phyloP scores from a whole-genome alignment of 2,113 vertebrate species.

The Myocastor coypus region DNA sequence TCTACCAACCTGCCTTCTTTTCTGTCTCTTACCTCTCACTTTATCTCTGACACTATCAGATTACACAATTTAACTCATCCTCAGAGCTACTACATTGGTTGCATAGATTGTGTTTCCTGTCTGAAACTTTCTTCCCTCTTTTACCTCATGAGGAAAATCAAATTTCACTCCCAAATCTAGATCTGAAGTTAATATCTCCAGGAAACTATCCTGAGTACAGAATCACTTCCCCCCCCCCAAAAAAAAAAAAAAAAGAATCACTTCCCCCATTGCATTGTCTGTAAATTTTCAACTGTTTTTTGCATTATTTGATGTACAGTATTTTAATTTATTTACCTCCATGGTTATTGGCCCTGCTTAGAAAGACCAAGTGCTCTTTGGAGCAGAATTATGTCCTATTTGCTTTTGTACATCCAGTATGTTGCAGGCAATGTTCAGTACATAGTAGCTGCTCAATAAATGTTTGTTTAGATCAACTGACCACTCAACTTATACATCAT shows the following conservation, averaged over 20 bases:
- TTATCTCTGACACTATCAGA: not conserved
- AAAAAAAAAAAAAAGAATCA: too few species aligned
- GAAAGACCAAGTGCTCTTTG: not conserved
- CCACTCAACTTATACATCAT: not conserved
- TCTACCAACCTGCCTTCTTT: too few species aligned
- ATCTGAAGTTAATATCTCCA: not conserved
- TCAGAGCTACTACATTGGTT: not conserved
- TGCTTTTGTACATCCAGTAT: not conserved
- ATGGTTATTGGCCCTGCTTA: conserved; percentile 15
- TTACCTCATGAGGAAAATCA: conserved; percentile 11
- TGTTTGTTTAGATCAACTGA: conserved; percentile 19
- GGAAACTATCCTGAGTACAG: not conserved
- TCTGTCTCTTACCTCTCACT: not conserved
- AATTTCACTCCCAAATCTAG: not conserved
- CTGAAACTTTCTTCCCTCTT: not conserved
- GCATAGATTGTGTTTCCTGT: not conserved
- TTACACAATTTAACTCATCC: not conserved
- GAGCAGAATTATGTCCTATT: not conserved
- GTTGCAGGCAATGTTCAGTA: not conserved
- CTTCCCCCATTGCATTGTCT: not conserved
- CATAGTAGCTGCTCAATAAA: not conserved
- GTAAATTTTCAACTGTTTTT: conserved; percentile 14
- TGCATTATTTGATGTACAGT: not conserved
- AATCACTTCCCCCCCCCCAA: conserved; percentile 18
- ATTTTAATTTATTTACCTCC: conserved; percentile 15